Conservation (phyloP, 2,113 vertebrate genomes). For the Salvelinus fontinalis region DNA sequence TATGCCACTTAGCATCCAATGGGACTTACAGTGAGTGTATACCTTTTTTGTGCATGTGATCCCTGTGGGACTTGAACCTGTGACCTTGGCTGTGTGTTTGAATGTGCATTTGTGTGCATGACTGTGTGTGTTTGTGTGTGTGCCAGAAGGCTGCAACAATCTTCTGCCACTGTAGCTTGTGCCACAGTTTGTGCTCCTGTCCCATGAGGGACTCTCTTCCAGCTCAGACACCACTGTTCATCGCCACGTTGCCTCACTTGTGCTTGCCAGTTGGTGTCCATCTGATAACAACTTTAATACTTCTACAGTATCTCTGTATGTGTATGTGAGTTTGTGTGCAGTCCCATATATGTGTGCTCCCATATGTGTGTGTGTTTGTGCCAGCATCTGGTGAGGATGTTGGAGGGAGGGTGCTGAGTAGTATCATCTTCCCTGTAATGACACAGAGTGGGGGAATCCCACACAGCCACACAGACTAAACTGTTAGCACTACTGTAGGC, state of each 20-base stretch:
- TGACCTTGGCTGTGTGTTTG: neutral
- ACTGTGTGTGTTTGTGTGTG: slow-evolving; percentile 3
- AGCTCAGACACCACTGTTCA: too few relatives aligned
- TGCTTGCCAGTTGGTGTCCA: too few relatives aligned
- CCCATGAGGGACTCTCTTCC: too few relatives aligned
- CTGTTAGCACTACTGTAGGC: slow-evolving; percentile 40
- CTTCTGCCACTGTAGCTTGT: too few relatives aligned
- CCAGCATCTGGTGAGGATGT: slow-evolving; percentile 16
- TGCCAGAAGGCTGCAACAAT: neutral
- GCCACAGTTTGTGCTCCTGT: too few relatives aligned
- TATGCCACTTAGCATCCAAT: too few relatives aligned
- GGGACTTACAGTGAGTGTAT: neutral
- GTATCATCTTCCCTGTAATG: slow-evolving; percentile 55
- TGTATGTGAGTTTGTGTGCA: slow-evolving; percentile 2
- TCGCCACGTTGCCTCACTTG: too few relatives aligned
- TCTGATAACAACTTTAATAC: neutral
- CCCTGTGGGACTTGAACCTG: neutral
- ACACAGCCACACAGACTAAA: slow-evolving; percentile 54
- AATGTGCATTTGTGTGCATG: slow-evolving; percentile 1
- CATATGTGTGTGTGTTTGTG: neutral
- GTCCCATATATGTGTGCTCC: neutral
- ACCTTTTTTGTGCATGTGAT: neutral
- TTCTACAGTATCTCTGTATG: neutral
- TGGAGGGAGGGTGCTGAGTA: slow-evolving; percentile 24
- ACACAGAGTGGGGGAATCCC: slow-evolving; percentile 52